Base-by-base conservation (phyloP, 1,140 invertebrate genomes). In the Leptinotarsa texana region DNA sequence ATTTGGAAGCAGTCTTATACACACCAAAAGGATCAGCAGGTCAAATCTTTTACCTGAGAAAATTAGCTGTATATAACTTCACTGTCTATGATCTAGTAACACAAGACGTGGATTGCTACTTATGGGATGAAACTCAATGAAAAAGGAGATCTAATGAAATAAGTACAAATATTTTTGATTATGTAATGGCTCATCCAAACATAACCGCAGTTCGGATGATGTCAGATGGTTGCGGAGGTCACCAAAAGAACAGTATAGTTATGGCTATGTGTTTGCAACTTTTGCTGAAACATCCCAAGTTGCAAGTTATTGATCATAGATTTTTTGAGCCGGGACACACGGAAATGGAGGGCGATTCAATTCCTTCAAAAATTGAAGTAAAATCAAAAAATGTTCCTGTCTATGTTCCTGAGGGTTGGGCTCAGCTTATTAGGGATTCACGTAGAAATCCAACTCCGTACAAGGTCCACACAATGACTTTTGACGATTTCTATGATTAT, bases 31-130 rank as follows among this genome's bases (percentile, higher is more conserved):
- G 79, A 11, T 75, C 86, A 48, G 78, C 81, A 66, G 82, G 80
- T 69, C 77, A 75, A 22, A 85, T 85, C 68, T 86, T 82, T 73
- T 87, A 86, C 75, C 84, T 83, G 74, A 81, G 81, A 27, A 87
- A 87, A 75, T 68, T 88, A 42, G 79, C 82, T 62, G 77, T 84
- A 21, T 86, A 85, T 68, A 88, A 88, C 80, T 86, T 86, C 21
- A 88, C 86, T 8, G 74, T 85, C 48, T 85, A 71, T 62, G 72
- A 74, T 63, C 71, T 74, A 48, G 63, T 11, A 17, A 74, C 33
- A 24, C 51, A 72, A 27, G 49, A 77, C 61, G 65, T 77, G n/a
- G 63, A 24, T 49, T 77, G 76, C 27, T 77, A 71, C 48, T n/a
- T 67, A 17, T 77, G 76, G 73, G 73, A 74, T 69, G 69, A 74